These are phyloP conservation scores for Nudaria mundana DNA, from an alignment of 2,888 invertebrate species.

Conservation along the genomic window DNA sequence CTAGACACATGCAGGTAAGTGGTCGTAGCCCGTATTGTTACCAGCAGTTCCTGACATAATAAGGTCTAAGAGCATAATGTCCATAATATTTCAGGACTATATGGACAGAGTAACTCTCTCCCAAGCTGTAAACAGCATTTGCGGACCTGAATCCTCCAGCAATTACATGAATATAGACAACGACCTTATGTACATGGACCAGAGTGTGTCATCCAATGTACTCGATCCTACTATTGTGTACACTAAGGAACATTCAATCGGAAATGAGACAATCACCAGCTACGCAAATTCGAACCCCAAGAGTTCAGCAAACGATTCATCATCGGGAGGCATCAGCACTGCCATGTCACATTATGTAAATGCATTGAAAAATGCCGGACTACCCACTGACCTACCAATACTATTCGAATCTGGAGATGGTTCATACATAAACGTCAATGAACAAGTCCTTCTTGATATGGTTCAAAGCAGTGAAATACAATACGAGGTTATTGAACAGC, in stretches of 20 bases:
- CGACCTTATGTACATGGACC: conserved; percentile 71
- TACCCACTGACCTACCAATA: conserved; percentile 77
- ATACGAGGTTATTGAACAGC: conserved; percentile 77
- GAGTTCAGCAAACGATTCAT: conserved; percentile 41
- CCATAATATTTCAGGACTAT: conserved; percentile 57
- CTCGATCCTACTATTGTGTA: conserved; percentile 56
- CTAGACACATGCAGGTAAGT: conserved; percentile 66
- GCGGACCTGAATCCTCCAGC: conserved; percentile 58
- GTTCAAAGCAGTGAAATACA: conserved; percentile 77
- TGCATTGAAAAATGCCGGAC: conserved; percentile 69
- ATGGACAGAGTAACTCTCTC: conserved; percentile 71
- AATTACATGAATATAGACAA: conserved; percentile 66
- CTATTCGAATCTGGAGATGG: conserved; percentile 84
- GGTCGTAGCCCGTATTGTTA: not conserved
- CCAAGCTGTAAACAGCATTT: conserved; percentile 73
- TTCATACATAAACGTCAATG: conserved; percentile 83
- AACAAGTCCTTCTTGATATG: conserved; percentile 82
- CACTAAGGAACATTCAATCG: conserved; percentile 51
- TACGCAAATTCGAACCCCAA: conserved; percentile 50
- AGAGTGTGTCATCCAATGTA: conserved; percentile 55
- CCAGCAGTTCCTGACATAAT: too few species aligned
- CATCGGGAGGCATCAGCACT: conserved; percentile 52
- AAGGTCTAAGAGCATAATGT: too few species aligned
- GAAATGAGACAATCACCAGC: conserved; percentile 57
- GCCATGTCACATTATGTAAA: conserved; percentile 78